phyloP scores from a whole-genome alignment of 1,140 invertebrate genomes.

The Polypedilum vanderplanki region DNA sequence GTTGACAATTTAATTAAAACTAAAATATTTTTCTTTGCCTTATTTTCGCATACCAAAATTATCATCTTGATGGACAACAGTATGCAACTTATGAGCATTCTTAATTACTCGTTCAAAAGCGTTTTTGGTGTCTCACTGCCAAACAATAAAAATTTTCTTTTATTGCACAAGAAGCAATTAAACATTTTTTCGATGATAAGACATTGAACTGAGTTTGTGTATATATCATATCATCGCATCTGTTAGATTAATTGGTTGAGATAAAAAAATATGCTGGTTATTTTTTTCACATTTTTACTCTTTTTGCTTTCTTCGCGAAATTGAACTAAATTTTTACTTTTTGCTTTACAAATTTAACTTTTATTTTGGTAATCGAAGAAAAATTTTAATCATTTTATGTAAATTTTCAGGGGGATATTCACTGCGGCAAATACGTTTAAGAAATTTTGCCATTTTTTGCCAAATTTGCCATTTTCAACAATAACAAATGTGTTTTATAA shows the following conservation, averaged over 20 bases:
- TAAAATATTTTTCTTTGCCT: no score
- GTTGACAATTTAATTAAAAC: no score
- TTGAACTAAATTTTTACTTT: constrained; percentile 1
- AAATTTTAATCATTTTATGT: no score
- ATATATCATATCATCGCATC: background rate
- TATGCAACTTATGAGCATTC: no score
- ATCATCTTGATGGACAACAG: no score
- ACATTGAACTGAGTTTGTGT: background rate
- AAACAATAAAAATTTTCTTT: background rate
- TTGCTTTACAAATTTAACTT: background rate
- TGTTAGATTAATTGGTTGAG: constrained; percentile 7
- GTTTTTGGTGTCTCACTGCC: background rate
- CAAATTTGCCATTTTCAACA: no score
- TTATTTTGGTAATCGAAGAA: background rate
- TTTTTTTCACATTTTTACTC: background rate
- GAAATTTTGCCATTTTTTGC: no score
- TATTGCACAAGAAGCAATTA: background rate
- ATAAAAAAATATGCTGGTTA: constrained; percentile 6
- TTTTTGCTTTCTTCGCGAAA: background rate
- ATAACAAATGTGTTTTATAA: no score
- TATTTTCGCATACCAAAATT: no score
- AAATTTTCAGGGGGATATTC: no score
- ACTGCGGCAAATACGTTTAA: no score
- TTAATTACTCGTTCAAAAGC: background rate
- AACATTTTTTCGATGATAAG: background rate